These are phyloP conservation scores for Empidonax traillii DNA, from an alignment of 2,113 vertebrate genomes.

Conservation along the genomic window DNA sequence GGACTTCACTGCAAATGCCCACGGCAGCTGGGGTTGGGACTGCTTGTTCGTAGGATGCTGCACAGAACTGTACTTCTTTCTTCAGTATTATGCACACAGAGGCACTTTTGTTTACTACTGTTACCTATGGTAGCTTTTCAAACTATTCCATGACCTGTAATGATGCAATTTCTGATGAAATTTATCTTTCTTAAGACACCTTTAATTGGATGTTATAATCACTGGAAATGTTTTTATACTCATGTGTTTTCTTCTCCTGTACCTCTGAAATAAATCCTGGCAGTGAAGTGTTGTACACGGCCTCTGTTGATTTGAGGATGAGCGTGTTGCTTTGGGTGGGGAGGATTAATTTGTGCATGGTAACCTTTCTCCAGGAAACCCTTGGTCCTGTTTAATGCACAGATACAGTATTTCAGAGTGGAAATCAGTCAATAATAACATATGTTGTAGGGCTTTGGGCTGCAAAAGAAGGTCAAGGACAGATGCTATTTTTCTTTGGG, in stretches of 20 bases:
- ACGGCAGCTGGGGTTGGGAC: constrained; percentile 18
- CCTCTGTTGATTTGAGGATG: background rate
- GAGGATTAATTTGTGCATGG: background rate
- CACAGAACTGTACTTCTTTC: background rate
- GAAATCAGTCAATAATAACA: background rate
- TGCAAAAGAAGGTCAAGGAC: background rate
- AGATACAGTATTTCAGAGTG: background rate
- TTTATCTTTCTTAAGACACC: constrained; percentile 44
- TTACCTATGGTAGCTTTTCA: constrained; percentile 52
- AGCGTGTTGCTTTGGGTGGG: background rate
- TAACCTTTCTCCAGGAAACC: background rate
- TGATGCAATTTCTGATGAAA: constrained; percentile 41
- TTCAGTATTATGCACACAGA: constrained; percentile 32
- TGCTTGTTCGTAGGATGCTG: background rate
- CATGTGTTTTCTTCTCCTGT: background rate
- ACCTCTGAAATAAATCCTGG: constrained; percentile 54
- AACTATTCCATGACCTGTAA: constrained; percentile 29
- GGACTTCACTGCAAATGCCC: constrained; percentile 32
- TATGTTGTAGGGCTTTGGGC: background rate
- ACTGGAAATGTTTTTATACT: constrained; percentile 65
- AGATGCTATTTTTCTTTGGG: background rate
- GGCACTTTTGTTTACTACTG: constrained; percentile 46
- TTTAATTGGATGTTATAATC: constrained; percentile 37
- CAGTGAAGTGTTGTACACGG: background rate
- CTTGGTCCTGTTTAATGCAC: background rate